Evolutionary conservation across 2,888 invertebrate species (phyloP).

Genomic region (Cynaeus angustus): DNA sequence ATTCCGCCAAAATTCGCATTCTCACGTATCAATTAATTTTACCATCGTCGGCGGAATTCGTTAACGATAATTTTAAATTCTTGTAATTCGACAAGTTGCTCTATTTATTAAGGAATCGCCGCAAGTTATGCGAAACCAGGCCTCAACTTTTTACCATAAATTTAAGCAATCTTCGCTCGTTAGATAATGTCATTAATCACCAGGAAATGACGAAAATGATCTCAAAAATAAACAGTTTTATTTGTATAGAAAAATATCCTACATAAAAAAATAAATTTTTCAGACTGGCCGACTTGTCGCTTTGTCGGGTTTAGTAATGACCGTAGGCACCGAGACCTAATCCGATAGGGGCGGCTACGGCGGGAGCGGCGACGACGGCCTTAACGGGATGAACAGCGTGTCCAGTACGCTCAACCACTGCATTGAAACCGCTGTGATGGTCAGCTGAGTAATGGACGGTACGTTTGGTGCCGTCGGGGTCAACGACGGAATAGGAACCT

Average conservation of each 20-base stretch:
- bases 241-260: constrained; percentile 26
- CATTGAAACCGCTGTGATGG: constrained; percentile 73
- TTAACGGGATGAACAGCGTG: constrained; percentile 69
- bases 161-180: constrained; percentile 28
- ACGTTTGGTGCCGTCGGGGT: constrained; percentile 75
- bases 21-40: constrained; percentile 20
- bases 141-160: constrained; percentile 21
- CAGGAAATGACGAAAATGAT: constrained; percentile 16
- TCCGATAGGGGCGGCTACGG: constrained; percentile 30
- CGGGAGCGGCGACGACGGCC: constrained; percentile 23
- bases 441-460: constrained; percentile 75
- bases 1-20: constrained; percentile 13
- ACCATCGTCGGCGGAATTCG: constrained; percentile 14
- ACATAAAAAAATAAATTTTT: constrained; percentile 2
- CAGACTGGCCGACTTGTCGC: background rate
- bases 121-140: constrained; percentile 17
- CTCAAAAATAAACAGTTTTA: constrained; percentile 32
- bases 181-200: constrained; percentile 22
- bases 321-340: constrained; percentile 25
- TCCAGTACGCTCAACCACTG: constrained; percentile 67
- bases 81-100: constrained; percentile 31
- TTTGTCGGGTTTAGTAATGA: constrained; percentile 21
- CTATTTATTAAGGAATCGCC: constrained; percentile 26
- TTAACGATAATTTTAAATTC: constrained; percentile 31
- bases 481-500: constrained; percentile 75